Percentiles rank a stretch among this genome's conserved stretches.
Evolutionary conservation across 2,888 invertebrate genomes (phyloP).

Genomic region (Cabera pusaria): DNA sequence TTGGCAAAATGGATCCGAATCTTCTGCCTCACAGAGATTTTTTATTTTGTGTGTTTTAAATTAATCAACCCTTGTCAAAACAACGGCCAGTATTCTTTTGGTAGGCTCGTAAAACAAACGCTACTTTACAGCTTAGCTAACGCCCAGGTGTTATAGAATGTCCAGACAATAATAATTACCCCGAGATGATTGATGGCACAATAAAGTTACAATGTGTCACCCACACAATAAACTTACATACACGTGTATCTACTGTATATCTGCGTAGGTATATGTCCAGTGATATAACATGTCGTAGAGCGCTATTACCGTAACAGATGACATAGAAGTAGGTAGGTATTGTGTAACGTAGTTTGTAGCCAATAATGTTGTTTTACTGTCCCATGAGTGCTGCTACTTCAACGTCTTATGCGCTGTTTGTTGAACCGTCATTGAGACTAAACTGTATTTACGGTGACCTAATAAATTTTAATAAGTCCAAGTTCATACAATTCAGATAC

Average conservation of each 20-base stretch:
- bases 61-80: too few relatives aligned
- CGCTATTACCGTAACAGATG: constrained; percentile 18
- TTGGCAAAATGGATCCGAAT: too few relatives aligned
- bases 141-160: neutral
- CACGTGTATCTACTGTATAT: neutral
- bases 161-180: too few relatives aligned
- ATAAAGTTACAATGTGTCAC: constrained; percentile 3
- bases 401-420: constrained; percentile 51
- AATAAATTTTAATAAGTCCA: too few relatives aligned
- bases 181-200: constrained; percentile 10
- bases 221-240: neutral
- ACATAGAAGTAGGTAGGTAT: constrained; percentile 7
- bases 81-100: too few relatives aligned
- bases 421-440: constrained; percentile 31
- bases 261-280: neutral
- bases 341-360: constrained; percentile 9
- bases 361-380: constrained; percentile 37
- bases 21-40: too few relatives aligned
- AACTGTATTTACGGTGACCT: too few relatives aligned
- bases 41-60: too few relatives aligned
- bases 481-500: too few relatives aligned
- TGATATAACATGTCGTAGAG: constrained; percentile 12
- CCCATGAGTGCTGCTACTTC: constrained; percentile 78
- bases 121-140: too few relatives aligned
- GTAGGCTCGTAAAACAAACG: too few relatives aligned